Conservation (phyloP, 64 coral and sea anemone species). For the Stichodactyla helianthus region DNA sequence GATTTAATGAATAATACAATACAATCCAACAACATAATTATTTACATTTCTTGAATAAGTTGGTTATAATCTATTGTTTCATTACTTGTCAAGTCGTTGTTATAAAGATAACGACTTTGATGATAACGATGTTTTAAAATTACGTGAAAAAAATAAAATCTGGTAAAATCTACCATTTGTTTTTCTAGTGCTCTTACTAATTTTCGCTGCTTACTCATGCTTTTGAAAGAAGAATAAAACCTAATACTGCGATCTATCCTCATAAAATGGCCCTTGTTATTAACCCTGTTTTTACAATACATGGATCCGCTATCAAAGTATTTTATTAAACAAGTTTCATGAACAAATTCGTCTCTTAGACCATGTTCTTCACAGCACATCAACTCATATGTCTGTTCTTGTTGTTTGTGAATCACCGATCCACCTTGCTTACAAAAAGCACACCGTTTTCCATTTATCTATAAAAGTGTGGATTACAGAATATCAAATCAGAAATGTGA, state of each 20-base stretch:
- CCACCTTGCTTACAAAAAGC: neutral
- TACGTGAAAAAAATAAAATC: neutral
- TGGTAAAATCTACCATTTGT: slow-evolving; percentile 5
- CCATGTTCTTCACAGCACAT: neutral
- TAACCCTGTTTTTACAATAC: neutral
- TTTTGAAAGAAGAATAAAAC: slow-evolving; percentile 1
- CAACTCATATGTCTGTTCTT: neutral
- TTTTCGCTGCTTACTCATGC: neutral
- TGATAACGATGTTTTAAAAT: slow-evolving; percentile 10
- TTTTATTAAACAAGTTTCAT: neutral
- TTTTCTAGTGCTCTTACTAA: neutral
- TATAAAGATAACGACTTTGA: neutral
- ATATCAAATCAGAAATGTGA: neutral
- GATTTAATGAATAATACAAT: neutral
- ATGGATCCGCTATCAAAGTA: neutral
- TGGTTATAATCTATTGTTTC: neutral
- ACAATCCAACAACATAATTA: neutral
- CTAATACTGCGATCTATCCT: neutral
- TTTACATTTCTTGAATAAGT: neutral
- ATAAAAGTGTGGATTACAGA: neutral
- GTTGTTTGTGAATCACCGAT: neutral
- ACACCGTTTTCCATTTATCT: neutral
- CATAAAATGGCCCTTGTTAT: neutral
- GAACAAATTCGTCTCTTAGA: neutral
- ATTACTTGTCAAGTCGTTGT: neutral